Evolutionary conservation across 2,797 vertebrate species (phyloP), one percentile per base, ranked within the genome.

Genomic region (Eulemur albifrons): DNA sequence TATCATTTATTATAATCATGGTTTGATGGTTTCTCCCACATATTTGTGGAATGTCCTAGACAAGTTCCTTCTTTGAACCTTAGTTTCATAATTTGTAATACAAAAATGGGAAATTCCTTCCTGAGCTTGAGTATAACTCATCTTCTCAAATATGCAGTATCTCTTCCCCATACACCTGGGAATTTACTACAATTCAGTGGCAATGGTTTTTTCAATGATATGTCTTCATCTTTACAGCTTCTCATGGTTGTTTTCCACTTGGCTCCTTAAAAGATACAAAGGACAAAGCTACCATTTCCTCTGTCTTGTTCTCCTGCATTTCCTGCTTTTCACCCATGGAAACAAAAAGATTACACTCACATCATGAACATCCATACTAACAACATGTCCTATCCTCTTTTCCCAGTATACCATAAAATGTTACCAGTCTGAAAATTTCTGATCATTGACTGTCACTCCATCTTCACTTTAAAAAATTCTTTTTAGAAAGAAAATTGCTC

Each of bases 401-500:
- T 17, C 52, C 45, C 7, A 50, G 45, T 61, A 85, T 82, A 20
- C 54, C 25, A 40, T 77, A 90, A 92, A 93, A 84, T 52, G 30
- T 59, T 83, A 35, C 20, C 27, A 70, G 6, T 83, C 45, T 88
- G 38, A 94, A 73, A 50, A 21, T 75, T 38, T 88, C 89, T 90
- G 50, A 69, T 40, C 69, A 65, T 35, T 57, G n/a, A 73, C 12
- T 75, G 5, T 61, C 57, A 79, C 27, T 83, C 80, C 27, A 73
- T 77, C 20, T 77, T 81, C 43, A 86, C 20, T 81, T 87, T 25
- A 23, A 15, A 59, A 88, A 38, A 20, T n/a, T 87, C 7, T 84
- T 45, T 89, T n/a, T 63, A 45, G 4, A 96, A 90, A 27, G 25
- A 90, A 92, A 92, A 70, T 59, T 95, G 21, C 10, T 76, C n/a